Percentiles rank a stretch among this genome's conserved stretches.
phyloP scores from a whole-genome alignment of 2,888 invertebrate species.

The Rotaria sp. region DNA sequence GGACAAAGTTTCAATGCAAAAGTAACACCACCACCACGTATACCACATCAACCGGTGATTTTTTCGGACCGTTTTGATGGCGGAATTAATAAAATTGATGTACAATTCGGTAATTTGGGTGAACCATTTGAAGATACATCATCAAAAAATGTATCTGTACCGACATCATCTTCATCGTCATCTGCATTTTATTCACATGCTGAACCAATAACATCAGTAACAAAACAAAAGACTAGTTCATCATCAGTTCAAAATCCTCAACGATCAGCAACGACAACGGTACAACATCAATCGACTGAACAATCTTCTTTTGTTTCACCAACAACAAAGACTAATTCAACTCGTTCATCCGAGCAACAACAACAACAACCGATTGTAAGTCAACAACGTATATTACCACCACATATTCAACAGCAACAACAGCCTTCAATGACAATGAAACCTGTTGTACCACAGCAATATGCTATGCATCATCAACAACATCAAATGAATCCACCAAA shows the following conservation, averaged over 20 bases:
- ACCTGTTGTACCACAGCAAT: not conserved
- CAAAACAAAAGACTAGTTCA: not conserved
- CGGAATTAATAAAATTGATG: not conserved
- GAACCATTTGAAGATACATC: not conserved
- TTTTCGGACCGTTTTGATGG: constrained; percentile 20
- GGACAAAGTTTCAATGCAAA: not conserved
- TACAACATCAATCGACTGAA: not conserved
- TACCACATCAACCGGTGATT: constrained; percentile 19
- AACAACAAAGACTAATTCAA: not conserved
- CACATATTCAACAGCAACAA: constrained; percentile 2
- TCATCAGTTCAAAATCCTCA: not conserved
- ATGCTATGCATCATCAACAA: not conserved
- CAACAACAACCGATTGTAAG: not conserved
- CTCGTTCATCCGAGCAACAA: not conserved
- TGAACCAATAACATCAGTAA: not conserved
- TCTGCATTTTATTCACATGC: not conserved
- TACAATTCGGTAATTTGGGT: not conserved
- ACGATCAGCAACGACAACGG: not conserved
- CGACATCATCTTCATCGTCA: not conserved
- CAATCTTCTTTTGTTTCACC: not conserved
- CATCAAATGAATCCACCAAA: not conserved
- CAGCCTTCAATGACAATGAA: not conserved
- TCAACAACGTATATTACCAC: not conserved
- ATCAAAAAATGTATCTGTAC: not conserved
- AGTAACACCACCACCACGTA: not conserved